phyloP scores from a whole-genome alignment of 2,113 vertebrate species.

The Triplophysa dalaica region DNA sequence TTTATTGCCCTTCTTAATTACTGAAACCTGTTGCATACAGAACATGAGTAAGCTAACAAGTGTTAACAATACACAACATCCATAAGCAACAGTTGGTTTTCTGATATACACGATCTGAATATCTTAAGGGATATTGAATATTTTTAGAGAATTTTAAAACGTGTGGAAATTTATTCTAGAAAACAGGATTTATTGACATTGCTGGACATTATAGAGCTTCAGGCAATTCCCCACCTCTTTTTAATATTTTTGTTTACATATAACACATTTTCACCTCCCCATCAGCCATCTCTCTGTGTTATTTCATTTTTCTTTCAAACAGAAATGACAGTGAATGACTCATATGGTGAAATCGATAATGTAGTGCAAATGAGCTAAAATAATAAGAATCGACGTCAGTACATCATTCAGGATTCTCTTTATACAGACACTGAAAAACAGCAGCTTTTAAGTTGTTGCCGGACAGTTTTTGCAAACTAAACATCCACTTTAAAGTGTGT shows the following conservation, averaged over 20 bases:
- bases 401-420: not conserved
- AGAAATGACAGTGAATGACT: not conserved
- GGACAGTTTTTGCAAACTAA: not conserved
- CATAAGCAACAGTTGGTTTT: no score
- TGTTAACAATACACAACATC: no score
- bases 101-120: no score
- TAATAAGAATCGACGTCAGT: not conserved
- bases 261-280: not conserved
- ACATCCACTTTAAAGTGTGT: not conserved
- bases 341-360: not conserved
- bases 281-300: not conserved
- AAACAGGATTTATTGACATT: no score
- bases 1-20: no score
- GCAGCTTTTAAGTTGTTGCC: not conserved
- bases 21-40: not conserved
- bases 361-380: constrained; percentile 12
- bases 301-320: not conserved
- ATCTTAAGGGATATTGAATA: no score
- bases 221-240: no score
- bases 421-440: not conserved
- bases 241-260: not conserved
- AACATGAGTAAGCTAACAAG: not conserved
- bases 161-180: no score
- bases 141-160: no score
- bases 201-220: no score